These are phyloP conservation scores for Ephialtes manifestator DNA, from an alignment of 2,888 invertebrate genomes.

Conservation along the genomic window DNA sequence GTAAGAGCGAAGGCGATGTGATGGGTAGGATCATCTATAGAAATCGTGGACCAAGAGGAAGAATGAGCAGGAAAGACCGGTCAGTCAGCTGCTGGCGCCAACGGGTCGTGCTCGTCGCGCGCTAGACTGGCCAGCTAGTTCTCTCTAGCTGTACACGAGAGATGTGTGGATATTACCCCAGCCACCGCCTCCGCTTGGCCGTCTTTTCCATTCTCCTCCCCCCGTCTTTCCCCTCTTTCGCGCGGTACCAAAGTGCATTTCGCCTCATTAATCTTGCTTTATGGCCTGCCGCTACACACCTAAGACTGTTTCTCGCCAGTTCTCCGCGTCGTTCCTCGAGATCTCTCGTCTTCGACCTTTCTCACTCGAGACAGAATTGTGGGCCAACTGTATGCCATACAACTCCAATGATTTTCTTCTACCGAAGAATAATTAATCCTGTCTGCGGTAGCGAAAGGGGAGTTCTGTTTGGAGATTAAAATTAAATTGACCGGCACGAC, in stretches of 20 bases:
- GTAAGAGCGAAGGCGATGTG: slow-evolving; percentile 15
- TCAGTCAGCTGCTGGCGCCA: slow-evolving; percentile 80
- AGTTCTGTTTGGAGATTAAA: slow-evolving; percentile 26
- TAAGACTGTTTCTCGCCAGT: slow-evolving; percentile 69
- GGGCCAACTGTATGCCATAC: neutral
- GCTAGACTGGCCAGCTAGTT: slow-evolving; percentile 55
- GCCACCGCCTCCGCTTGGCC: slow-evolving; percentile 58
- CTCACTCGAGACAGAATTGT: neutral
- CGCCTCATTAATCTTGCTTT: slow-evolving; percentile 82
- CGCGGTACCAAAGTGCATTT: slow-evolving; percentile 74
- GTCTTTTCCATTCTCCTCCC: slow-evolving; percentile 59
- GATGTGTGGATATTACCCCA: slow-evolving; percentile 53
- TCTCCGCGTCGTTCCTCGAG: slow-evolving; percentile 30
- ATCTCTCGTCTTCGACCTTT: slow-evolving; percentile 22
- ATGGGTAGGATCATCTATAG: slow-evolving; percentile 34
- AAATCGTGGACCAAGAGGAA: slow-evolving; percentile 33
- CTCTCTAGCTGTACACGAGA: slow-evolving; percentile 15
- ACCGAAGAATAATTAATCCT: slow-evolving; percentile 17
- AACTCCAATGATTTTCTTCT: slow-evolving; percentile 3
- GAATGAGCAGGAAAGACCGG: slow-evolving; percentile 66
- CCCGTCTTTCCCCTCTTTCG: slow-evolving; percentile 45
- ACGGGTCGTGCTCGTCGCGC: slow-evolving; percentile 68
- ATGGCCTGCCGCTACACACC: slow-evolving; percentile 77
- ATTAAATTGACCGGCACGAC: slow-evolving; percentile 32
- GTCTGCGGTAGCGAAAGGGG: slow-evolving; percentile 2